These are phyloP conservation scores for Hoplias malabaricus DNA, from an alignment of 2,113 vertebrate genomes.

Conservation along the genomic window DNA sequence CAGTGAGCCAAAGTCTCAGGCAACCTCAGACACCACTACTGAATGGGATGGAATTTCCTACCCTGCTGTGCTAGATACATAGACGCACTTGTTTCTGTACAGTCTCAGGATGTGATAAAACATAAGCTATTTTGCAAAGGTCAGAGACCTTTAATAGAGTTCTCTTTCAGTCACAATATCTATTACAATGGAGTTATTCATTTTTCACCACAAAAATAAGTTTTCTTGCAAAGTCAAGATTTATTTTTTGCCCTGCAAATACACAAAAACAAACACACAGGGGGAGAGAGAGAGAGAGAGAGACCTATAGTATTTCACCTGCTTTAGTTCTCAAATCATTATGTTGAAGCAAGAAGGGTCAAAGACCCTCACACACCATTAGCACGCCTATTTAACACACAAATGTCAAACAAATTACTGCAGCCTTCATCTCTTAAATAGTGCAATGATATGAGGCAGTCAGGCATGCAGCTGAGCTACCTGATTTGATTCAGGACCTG, in stretches of 20 bases:
- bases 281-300: not conserved
- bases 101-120: not conserved
- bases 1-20: not conserved
- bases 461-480: slow-evolving; percentile 19
- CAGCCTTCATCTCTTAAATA: slow-evolving; percentile 28
- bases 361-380: not conserved
- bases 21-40: not conserved
- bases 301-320: not conserved
- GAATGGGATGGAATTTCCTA: not conserved
- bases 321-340: not conserved
- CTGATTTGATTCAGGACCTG: slow-evolving; percentile 30
- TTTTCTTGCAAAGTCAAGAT: no score
- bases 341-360: not conserved
- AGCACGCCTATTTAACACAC: slow-evolving; percentile 22
- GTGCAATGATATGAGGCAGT: slow-evolving; percentile 6
- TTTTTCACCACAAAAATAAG: no score
- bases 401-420: slow-evolving; percentile 48
- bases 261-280: not conserved
- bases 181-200: no score
- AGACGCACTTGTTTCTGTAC: not conserved
- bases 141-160: no score
- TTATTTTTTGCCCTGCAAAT: no score
- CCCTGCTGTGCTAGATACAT: not conserved
- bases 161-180: no score
- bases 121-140: no score